Evolutionary conservation across 2,888 invertebrate genomes (phyloP).

Genomic region (Latheticus oryzae): DNA sequence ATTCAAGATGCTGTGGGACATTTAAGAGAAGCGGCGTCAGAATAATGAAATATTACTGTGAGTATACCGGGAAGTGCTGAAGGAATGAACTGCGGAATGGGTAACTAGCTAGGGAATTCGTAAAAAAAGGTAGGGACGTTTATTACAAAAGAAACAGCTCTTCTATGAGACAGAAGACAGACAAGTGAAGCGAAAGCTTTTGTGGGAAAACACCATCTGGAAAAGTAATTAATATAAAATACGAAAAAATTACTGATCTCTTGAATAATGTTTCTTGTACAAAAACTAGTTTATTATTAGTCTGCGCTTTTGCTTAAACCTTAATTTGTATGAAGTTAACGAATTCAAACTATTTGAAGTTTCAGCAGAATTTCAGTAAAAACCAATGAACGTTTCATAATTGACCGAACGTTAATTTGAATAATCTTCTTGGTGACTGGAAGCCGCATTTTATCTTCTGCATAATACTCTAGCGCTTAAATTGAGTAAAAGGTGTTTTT

Average conservation of each 20-base stretch:
- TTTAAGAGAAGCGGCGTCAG: neutral
- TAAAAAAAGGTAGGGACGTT: constrained; percentile 2
- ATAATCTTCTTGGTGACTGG: constrained; percentile 2
- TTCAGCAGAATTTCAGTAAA: neutral
- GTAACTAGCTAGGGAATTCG: constrained; percentile 6
- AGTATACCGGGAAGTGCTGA: neutral
- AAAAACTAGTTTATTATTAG: too few relatives aligned
- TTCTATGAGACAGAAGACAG: too few relatives aligned
- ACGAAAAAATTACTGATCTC: neutral
- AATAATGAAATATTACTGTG: constrained; percentile 5
- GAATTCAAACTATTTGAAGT: neutral
- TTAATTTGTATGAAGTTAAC: too few relatives aligned
- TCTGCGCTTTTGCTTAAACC: too few relatives aligned
- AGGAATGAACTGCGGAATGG: neutral
- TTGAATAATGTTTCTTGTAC: neutral
- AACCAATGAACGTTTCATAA: constrained; percentile 11
- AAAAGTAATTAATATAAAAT: constrained; percentile 1
- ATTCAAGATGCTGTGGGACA: neutral
- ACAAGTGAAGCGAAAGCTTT: too few relatives aligned
- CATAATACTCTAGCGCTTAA: constrained; percentile 1
- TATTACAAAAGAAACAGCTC: too few relatives aligned
- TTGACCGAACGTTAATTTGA: constrained; percentile 13
- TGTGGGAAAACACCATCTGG: neutral
- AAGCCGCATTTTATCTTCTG: constrained; percentile 10
- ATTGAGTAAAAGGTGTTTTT: neutral